Conservation (phyloP, 2,113 vertebrate genomes). For the Brienomyrus longianalis region DNA sequence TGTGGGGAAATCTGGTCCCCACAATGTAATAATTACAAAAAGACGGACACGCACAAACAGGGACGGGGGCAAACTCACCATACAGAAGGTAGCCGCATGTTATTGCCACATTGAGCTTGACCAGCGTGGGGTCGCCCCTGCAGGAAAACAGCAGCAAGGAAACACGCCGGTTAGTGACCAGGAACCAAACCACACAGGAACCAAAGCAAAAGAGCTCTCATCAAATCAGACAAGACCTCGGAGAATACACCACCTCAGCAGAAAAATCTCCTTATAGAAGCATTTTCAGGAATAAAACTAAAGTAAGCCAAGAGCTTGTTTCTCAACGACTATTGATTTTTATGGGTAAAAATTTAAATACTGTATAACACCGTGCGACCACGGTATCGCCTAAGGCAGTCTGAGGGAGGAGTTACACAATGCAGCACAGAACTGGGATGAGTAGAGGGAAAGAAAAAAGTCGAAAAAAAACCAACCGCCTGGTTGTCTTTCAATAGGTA, state of each 20-base stretch:
- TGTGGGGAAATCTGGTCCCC: not conserved
- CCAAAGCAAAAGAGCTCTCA: not conserved
- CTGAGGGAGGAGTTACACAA: not conserved
- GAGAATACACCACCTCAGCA: not conserved
- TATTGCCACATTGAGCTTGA: conserved; percentile 72
- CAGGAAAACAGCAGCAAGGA: not conserved
- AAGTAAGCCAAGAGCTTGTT: not conserved
- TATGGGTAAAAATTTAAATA: not conserved
- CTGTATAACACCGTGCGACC: not conserved
- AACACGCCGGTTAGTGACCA: not conserved
- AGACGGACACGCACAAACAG: no score
- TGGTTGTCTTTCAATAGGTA: not conserved
- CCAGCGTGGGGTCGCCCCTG: conserved; percentile 68
- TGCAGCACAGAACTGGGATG: not conserved
- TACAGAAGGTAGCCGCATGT: conserved; percentile 72
- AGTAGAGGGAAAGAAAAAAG: not conserved
- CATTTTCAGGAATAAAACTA: not conserved
- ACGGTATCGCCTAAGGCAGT: not conserved
- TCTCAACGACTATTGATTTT: not conserved
- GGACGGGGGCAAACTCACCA: conserved; percentile 46
- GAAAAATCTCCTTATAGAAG: not conserved
- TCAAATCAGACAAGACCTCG: not conserved
- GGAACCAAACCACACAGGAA: no score
- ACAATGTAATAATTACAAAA: not conserved
- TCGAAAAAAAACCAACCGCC: not conserved